These are phyloP conservation scores for Ophioninae sp. DNA, from an alignment of 2,888 invertebrate species.

Conservation along the genomic window DNA sequence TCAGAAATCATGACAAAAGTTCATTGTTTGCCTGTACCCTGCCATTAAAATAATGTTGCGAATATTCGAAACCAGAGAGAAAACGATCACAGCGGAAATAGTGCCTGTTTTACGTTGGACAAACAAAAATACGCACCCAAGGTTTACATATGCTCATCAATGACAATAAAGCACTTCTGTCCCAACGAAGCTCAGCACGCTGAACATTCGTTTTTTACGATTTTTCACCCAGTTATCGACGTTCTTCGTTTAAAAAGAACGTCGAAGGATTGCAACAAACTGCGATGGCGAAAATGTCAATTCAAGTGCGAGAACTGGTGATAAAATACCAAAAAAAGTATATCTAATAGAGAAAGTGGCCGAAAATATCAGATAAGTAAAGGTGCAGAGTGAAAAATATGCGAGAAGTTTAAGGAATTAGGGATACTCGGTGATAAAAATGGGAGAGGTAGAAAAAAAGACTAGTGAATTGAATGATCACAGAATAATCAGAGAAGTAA, in stretches of 20 bases:
- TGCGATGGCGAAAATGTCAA: conserved; percentile 18
- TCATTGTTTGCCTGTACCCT: background rate
- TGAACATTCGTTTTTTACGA: background rate
- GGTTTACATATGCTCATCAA: conserved; percentile 8
- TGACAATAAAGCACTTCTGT: conserved; percentile 12
- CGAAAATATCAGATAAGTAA: too few species aligned
- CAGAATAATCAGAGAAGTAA: conserved; percentile 5
- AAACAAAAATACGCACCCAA: too few species aligned
- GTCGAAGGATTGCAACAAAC: background rate
- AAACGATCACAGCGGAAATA: background rate
- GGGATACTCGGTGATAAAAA: conserved; percentile 7
- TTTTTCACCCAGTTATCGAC: conserved; percentile 4
- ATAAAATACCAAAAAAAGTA: too few species aligned
- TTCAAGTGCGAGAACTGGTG: background rate
- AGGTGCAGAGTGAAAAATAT: too few species aligned
- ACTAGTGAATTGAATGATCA: background rate
- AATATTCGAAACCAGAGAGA: conserved; percentile 15
- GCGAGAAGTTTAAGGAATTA: background rate
- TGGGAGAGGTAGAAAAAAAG: conserved; percentile 4
- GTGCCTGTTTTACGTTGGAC: conserved; percentile 18
- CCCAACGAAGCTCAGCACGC: conserved; percentile 17
- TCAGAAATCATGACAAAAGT: background rate
- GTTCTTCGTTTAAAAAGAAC: background rate
- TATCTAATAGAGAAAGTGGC: too few species aligned
- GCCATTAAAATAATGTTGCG: background rate